Evolutionary conservation across 1,140 invertebrate genomes (phyloP), one percentile per base, ranked within the genome.

Genomic region (Lutraria rhynchaena): DNA sequence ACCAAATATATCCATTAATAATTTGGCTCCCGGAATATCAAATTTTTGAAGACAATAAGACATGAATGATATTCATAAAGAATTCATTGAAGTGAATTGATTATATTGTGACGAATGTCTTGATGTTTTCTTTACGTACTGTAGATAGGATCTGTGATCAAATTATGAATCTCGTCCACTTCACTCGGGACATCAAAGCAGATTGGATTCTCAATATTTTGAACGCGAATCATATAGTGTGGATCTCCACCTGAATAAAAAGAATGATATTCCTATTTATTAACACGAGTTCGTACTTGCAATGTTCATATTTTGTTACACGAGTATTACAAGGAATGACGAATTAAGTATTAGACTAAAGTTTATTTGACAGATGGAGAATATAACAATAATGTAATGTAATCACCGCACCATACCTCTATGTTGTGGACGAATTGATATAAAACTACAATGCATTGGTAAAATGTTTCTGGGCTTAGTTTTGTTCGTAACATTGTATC

Each of bases 211-310:
- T 69, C 65, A 3, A 69, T 51, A 29, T 49, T 13, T n/a, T 27
- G 31, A 19, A 69, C 37, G 3, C 65, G 65, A 19, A 69, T 69
- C 44, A 69, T 46, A 24, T 49, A 69, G 44, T 69, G 65, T n/a
- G 65, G 65, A 33, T 69, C 65, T 69, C 65, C 65, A 27, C 65
- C 65, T 69, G 2, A 27, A 11, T n/a, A n/a, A n/a, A n/a, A n/a
- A n/a, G n/a, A n/a, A n/a, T n/a, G 41, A 44, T 65, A 41, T 58
- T 31, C 29, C 5, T 55, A 55, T n/a, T n/a, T 55, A 11, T 55
- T n/a, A 22, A 55, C 17, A 46, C 9, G 7, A 46, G 44, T 11
- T 19, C 44, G 19, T 11, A 11, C 7, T 46, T 46, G 7, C 19
- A 7, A 46, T 11, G 19, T 46, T 19, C 7, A 19, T 46, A 19